These are phyloP conservation scores for Philotrypesis tridentata DNA, from an alignment of 1,140 invertebrate genomes.

Conservation along the genomic window DNA sequence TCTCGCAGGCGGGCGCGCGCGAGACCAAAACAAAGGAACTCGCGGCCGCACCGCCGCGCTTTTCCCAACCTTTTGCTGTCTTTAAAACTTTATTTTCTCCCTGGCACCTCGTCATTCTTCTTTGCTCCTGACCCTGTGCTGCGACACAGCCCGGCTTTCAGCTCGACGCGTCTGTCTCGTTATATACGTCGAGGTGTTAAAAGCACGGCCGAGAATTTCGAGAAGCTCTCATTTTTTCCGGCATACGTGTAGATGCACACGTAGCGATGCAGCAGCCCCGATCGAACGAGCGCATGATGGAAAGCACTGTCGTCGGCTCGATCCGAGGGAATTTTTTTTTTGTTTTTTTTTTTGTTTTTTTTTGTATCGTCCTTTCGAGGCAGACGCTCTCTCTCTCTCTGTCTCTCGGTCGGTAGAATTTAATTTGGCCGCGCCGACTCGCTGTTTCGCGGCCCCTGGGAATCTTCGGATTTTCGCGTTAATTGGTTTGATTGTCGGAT, in stretches of 20 bases:
- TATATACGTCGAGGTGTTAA: no score
- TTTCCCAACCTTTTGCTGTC: constrained; percentile 23
- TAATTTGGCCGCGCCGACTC: constrained; percentile 14
- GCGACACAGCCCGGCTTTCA: background rate
- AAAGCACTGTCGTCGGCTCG: no score
- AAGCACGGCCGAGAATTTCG: no score
- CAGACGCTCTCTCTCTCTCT: no score
- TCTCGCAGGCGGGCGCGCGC: background rate
- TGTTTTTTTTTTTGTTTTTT: constrained; percentile 16
- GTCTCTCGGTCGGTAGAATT: constrained; percentile 29
- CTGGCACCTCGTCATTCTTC: background rate
- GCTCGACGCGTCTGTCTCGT: no score
- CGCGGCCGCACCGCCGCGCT: no score
- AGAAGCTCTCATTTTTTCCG: no score
- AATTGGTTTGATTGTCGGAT: constrained; percentile 19
- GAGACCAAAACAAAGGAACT: constrained; percentile 31
- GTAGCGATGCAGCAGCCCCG: no score
- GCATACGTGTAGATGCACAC: no score
- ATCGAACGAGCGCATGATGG: no score
- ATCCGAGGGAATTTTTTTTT: background rate
- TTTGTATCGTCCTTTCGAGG: no score
- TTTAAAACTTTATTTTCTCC: constrained; percentile 12
- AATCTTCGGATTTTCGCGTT: constrained; percentile 14
- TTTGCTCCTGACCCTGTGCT: background rate
- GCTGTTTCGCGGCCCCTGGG: background rate